These are phyloP conservation scores for Daktulosphaira vitifoliae DNA, from an alignment of 1,140 invertebrate species.

Conservation along the genomic window DNA sequence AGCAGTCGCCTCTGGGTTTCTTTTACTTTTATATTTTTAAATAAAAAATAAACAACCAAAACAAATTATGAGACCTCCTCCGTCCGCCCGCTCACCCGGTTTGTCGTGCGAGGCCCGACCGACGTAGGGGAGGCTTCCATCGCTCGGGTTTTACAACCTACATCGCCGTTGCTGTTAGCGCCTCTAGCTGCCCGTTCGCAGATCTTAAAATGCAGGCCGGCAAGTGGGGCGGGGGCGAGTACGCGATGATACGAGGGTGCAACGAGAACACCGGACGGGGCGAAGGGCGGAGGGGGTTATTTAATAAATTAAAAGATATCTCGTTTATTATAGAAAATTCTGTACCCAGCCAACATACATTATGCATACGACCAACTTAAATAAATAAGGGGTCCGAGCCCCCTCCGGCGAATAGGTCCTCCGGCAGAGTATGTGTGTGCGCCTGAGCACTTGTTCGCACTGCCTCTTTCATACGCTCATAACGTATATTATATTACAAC, in stretches of 20 bases:
- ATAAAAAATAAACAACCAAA: constrained; percentile 31
- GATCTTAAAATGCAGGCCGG: background rate
- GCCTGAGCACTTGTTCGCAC: no score
- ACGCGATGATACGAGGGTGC: constrained; percentile 17
- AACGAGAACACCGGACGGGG: background rate
- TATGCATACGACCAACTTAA: constrained; percentile 27
- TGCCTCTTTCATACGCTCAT: background rate
- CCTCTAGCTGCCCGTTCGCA: constrained; percentile 3
- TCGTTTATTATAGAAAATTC: constrained; percentile 36
- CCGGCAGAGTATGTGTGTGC: background rate
- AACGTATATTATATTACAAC: no score
- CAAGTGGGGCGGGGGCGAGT: no score
- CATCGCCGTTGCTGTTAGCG: constrained; percentile 8
- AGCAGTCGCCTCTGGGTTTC: constrained; percentile 28
- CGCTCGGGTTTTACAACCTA: background rate
- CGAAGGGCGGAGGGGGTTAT: constrained; percentile 12
- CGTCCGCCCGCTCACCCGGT: background rate
- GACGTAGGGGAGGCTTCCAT: background rate
- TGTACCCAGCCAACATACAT: constrained; percentile 32
- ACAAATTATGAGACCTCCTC: constrained; percentile 26
- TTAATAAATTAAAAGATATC: constrained; percentile 36
- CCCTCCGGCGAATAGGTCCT: constrained; percentile 23
- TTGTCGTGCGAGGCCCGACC: background rate
- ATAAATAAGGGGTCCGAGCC: constrained; percentile 32
- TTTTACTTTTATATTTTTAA: constrained; percentile 20